Evolutionary conservation across 2,113 vertebrate species (phyloP).

Genomic region (Helogale parvula): DNA sequence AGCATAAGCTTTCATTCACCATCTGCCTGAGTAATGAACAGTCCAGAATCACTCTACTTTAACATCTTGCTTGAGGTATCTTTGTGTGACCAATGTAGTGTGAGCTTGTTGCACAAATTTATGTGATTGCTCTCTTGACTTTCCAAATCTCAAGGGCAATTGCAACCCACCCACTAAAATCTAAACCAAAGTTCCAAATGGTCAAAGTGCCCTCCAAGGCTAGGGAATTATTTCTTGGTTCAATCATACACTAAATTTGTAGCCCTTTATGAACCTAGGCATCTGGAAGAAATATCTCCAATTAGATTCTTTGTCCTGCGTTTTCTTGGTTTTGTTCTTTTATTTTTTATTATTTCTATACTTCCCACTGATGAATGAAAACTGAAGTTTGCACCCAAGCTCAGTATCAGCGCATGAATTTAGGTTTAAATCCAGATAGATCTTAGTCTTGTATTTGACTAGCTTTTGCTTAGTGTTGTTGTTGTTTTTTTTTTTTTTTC

Average conservation of each 20-base stretch:
- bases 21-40: not conserved
- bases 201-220: not conserved
- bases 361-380: not conserved
- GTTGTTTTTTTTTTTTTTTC: not conserved
- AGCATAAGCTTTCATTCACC: not conserved
- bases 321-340: not conserved
- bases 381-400: not conserved
- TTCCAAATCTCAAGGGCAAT: not conserved
- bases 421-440: not conserved
- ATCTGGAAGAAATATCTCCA: not conserved
- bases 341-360: not conserved
- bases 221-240: not conserved
- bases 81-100: not conserved
- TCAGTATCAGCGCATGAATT: not conserved
- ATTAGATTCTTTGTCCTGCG: not conserved
- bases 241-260: not conserved
- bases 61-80: not conserved
- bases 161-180: not conserved
- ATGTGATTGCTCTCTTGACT: not conserved
- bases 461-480: not conserved
- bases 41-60: not conserved
- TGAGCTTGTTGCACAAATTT: not conserved
- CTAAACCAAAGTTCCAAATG: not conserved
- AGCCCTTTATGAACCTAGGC: not conserved
- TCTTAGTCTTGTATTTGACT: not conserved